Percentiles rank a stretch among this genome's conserved stretches.
Conservation (phyloP, 2,797 vertebrate species). For the Huso huso region DNA sequence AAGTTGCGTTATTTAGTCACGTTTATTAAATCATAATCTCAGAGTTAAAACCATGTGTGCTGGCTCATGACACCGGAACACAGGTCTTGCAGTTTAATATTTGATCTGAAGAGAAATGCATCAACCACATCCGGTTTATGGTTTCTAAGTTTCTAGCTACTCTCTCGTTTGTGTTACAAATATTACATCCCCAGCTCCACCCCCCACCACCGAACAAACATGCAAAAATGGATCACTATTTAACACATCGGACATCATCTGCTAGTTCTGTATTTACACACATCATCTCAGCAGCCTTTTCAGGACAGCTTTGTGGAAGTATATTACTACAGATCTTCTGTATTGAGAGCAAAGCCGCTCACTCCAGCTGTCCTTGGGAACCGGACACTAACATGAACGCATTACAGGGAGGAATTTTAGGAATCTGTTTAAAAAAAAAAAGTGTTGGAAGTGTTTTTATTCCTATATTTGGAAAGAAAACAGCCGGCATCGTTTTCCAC, state of each 20-base stretch:
- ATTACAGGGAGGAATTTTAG: constrained; percentile 28
- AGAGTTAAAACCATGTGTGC: too few relatives aligned
- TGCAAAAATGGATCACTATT: too few relatives aligned
- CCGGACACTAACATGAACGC: constrained; percentile 19
- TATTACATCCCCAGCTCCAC: too few relatives aligned
- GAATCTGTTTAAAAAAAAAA: constrained; percentile 18
- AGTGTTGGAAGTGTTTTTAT: constrained; percentile 12
- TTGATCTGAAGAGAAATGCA: constrained; percentile 3
- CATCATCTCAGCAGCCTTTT: too few relatives aligned
- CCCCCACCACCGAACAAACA: too few relatives aligned
- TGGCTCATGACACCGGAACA: too few relatives aligned
- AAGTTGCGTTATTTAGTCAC: too few relatives aligned
- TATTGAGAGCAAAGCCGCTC: background rate
- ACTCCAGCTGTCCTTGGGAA: background rate
- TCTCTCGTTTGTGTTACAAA: too few relatives aligned
- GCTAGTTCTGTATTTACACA: background rate
- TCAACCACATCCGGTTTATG: background rate
- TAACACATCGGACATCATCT: background rate
- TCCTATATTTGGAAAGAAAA: constrained; percentile 31
- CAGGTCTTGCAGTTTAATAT: constrained; percentile 14
- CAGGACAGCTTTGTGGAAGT: too few relatives aligned
- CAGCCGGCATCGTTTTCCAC: constrained; percentile 12
- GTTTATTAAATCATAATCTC: too few relatives aligned
- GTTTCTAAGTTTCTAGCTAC: too few relatives aligned
- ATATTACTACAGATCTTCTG: background rate